These are phyloP conservation scores for Sander vitreus DNA, from an alignment of 2,113 vertebrate species.

Conservation along the genomic window DNA sequence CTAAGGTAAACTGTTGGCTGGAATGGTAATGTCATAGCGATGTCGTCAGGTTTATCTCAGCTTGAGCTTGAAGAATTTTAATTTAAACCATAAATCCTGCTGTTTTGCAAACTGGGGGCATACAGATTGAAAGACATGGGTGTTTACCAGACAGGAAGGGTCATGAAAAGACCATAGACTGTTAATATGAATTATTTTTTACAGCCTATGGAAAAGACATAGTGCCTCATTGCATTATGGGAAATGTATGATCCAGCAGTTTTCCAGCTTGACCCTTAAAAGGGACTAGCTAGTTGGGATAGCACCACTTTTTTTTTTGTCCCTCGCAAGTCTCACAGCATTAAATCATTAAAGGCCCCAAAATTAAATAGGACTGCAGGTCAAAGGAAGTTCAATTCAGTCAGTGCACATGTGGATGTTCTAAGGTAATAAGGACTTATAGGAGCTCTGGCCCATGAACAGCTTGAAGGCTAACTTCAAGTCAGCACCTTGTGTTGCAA, in stretches of 20 bases:
- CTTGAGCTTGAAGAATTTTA: background rate
- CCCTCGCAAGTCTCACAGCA: background rate
- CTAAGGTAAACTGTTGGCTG: no score
- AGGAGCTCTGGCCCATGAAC: background rate
- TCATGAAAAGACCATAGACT: background rate
- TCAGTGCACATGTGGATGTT: background rate
- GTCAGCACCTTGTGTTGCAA: constrained; percentile 25
- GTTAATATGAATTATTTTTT: no score
- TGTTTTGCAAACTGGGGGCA: background rate
- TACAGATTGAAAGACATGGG: background rate
- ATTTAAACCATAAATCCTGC: background rate
- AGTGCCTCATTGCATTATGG: background rate
- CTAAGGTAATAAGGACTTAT: background rate
- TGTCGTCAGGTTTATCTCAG: background rate
- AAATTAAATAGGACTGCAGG: background rate
- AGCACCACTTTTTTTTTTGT: background rate
- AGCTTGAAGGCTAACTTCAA: background rate
- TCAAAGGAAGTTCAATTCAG: background rate
- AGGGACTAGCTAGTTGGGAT: background rate
- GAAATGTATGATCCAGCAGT: background rate
- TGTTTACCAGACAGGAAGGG: background rate
- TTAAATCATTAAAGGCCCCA: background rate
- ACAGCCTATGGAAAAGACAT: background rate
- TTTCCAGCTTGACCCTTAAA: background rate
- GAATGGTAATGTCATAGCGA: background rate